Base-by-base conservation (phyloP, 2,113 vertebrate genomes). In the Mustelus asterias region DNA sequence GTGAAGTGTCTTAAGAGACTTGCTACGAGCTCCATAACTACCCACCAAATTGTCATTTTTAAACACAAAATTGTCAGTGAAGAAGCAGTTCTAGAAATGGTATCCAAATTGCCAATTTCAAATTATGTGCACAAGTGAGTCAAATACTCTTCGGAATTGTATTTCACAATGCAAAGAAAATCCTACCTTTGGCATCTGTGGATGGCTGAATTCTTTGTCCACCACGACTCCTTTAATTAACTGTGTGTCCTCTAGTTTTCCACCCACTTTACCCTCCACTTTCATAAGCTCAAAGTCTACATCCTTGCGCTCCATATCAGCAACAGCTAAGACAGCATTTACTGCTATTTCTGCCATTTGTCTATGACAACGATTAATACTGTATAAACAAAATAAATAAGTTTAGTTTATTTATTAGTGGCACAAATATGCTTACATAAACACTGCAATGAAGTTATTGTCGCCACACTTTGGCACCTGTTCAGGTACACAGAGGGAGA, bases 251-350 rank as follows among this genome's bases (percentile, higher is more conserved):
- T 99, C 99, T 97, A 99, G 97, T 96, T 99, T 98, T 33, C 99
- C 99, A 94, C 99, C 99, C 80, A 99, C 99, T 97, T 99, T 99
- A 95, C 99, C 99, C 97, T 99, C 99, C 96, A 99, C 98, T 97
- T 99, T 99, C 97, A 99, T 99, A 80, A 99, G 98, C 97, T 99
- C 99, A 96, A 99, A 99, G 97, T 99, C 99, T 0, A 99, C 99
- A 95, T 99, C 99, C 96, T 98, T 99, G 83, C 99, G 98, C n/a
- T 98, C 98, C 99, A 99, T 98, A 96, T 99, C 99, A 0, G 98
- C 99, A 94, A 99, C 99, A 0, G 99, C 99, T 89, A 99, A 98
- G 92, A 99, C 97, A 33, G 99, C 99, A 14, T 99, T 98, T 41
- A 99, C 99, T 0, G 99, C 99, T 11, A 99, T 99, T 97, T 99